Evolutionary conservation across 2,113 vertebrate species (phyloP).

Genomic region (Leiothrix lutea): DNA sequence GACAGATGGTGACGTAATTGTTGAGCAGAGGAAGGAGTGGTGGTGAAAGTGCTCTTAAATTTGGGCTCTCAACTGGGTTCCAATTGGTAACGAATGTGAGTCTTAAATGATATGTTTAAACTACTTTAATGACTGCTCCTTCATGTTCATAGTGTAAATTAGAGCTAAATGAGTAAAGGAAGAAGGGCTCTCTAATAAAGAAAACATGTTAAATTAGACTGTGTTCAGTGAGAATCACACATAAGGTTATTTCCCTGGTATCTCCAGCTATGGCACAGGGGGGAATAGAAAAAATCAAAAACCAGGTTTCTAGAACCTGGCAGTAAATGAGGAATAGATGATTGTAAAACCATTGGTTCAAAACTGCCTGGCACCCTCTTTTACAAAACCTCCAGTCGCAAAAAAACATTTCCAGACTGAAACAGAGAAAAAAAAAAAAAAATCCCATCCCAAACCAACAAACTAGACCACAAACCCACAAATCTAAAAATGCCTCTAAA

Average conservation of each 20-base stretch:
- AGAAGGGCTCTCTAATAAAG: constrained; percentile 13
- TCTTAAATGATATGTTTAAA: background rate
- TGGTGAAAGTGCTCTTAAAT: background rate
- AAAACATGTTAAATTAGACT: constrained; percentile 26
- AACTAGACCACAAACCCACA: background rate
- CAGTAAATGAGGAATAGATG: background rate
- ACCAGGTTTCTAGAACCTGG: background rate
- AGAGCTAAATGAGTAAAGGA: background rate
- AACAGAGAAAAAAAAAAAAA: background rate
- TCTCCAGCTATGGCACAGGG: background rate
- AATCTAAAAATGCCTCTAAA: background rate
- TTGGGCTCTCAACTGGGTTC: background rate
- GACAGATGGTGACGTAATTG: background rate
- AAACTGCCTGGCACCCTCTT: background rate
- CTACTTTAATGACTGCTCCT: constrained; percentile 11
- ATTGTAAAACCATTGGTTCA: background rate
- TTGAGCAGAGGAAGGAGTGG: background rate
- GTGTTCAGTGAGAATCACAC: background rate
- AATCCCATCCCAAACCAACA: background rate
- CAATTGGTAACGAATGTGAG: background rate
- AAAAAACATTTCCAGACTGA: background rate
- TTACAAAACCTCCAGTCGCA: background rate
- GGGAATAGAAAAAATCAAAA: background rate
- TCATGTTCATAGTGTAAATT: background rate
- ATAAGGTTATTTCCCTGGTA: background rate